Evolutionary conservation across 2,797 vertebrate genomes (phyloP).

Genomic region (Amphiprion clarkii): DNA sequence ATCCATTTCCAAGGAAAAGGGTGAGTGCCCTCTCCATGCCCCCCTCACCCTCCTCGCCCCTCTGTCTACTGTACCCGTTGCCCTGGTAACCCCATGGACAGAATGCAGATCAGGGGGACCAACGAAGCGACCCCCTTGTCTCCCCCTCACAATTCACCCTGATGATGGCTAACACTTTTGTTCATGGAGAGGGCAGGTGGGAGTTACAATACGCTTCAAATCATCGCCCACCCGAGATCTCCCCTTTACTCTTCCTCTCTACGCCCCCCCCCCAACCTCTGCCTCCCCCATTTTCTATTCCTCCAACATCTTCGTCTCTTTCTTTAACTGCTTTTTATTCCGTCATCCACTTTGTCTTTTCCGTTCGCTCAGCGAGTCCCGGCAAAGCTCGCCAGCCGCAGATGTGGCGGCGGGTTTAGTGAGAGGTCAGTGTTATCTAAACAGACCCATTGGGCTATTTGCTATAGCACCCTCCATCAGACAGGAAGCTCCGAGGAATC

Average conservation of each 20-base stretch:
- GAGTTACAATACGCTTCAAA: constrained; percentile 81
- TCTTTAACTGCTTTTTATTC: constrained; percentile 22
- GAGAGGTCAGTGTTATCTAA: constrained; percentile 91
- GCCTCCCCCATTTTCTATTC: background rate
- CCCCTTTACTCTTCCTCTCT: constrained; percentile 49
- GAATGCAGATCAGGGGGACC: constrained; percentile 85
- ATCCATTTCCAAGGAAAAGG: constrained; percentile 86
- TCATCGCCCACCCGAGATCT: constrained; percentile 73
- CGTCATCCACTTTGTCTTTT: constrained; percentile 15
- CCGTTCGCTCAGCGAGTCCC: constrained; percentile 54
- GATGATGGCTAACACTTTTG: constrained; percentile 86
- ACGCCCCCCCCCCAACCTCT: constrained; percentile 3
- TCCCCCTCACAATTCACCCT: constrained; percentile 83
- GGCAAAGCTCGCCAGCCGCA: constrained; percentile 74
- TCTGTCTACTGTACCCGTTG: constrained; percentile 82
- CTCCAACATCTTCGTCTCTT: constrained; percentile 28
- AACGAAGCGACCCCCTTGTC: constrained; percentile 73
- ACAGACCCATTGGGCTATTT: constrained; percentile 90
- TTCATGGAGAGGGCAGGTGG: constrained; percentile 85
- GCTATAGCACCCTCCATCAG: constrained; percentile 90
- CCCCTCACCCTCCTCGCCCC: constrained; percentile 70
- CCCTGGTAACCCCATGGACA: constrained; percentile 85
- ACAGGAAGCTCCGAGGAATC: constrained; percentile 84
- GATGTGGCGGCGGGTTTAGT: constrained; percentile 66
- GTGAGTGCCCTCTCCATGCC: constrained; percentile 79